A percentile compares a stretch with the other conserved stretches of the same genome.
Conservation (phyloP, 2,888 invertebrate genomes). For the Erannis defoliaria region DNA sequence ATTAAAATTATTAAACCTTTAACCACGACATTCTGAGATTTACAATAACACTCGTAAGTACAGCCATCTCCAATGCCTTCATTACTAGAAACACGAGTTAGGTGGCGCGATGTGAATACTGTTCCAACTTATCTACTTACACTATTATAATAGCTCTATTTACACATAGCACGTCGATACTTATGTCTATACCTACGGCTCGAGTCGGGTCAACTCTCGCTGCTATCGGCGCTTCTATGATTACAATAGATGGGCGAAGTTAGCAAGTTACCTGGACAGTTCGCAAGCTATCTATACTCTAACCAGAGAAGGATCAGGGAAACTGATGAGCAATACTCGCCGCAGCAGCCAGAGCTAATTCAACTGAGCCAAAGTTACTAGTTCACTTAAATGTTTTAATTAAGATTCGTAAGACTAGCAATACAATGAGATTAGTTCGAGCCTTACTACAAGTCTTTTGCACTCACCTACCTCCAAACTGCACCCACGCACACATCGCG, state of each 20-base stretch:
- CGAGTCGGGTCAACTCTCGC: neutral
- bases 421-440: slow-evolving; percentile 36
- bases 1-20: too few relatives aligned
- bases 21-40: neutral
- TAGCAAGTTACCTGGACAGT: too few relatives aligned
- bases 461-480: neutral
- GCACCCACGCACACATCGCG: neutral
- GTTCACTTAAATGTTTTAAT: neutral
- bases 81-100: slow-evolving; percentile 27
- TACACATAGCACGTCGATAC: slow-evolving; percentile 45
- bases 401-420: slow-evolving; percentile 54
- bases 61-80: neutral
- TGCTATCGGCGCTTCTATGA: neutral
- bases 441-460: slow-evolving; percentile 16
- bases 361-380: neutral
- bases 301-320: too few relatives aligned
- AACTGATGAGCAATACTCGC: too few relatives aligned
- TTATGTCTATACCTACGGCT: neutral
- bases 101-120: slow-evolving; percentile 56
- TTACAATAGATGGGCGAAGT: too few relatives aligned
- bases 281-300: too few relatives aligned
- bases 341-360: neutral
- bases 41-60: neutral
- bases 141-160: slow-evolving; percentile 47
- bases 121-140: slow-evolving; percentile 50